A percentile compares a stretch with the other conserved stretches of the same genome.
Conservation (phyloP, 2,113 vertebrate genomes). For the Lynx canadensis region DNA sequence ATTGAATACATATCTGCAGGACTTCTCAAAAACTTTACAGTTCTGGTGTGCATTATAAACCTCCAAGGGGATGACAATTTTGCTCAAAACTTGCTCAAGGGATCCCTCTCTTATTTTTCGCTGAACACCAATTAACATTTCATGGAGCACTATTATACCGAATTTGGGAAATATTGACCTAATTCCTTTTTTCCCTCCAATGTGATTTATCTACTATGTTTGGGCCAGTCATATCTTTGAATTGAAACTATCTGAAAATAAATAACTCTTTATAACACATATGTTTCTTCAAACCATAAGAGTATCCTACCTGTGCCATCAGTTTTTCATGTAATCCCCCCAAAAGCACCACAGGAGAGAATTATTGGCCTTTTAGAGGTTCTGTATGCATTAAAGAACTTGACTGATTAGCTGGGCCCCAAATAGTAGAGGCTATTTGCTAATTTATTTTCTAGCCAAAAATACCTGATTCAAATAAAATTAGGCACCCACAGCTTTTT, state of each 20-base stretch:
- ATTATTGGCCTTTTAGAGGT: not conserved
- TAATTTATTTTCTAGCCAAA: not conserved
- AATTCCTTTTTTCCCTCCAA: not conserved
- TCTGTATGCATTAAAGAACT: not conserved
- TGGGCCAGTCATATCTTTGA: not conserved
- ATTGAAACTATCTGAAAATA: conserved; percentile 30
- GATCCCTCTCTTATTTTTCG: not conserved
- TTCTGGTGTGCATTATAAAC: not conserved
- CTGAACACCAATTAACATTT: not conserved
- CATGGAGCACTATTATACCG: not conserved
- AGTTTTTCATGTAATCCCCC: not conserved
- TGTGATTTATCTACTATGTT: not conserved
- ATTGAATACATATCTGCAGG: not conserved
- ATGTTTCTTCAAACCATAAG: not conserved
- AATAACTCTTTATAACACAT: not conserved
- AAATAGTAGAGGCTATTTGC: not conserved
- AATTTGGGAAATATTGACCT: not conserved
- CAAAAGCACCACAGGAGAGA: not conserved
- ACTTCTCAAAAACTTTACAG: not conserved
- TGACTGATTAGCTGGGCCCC: not conserved
- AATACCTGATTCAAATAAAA: not conserved
- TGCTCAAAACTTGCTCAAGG: not conserved
- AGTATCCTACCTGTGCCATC: not conserved
- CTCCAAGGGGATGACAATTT: not conserved
- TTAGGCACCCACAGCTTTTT: not conserved